phyloP scores from a whole-genome alignment of 2,888 invertebrate genomes.

The Nemapogon koenigi region DNA sequence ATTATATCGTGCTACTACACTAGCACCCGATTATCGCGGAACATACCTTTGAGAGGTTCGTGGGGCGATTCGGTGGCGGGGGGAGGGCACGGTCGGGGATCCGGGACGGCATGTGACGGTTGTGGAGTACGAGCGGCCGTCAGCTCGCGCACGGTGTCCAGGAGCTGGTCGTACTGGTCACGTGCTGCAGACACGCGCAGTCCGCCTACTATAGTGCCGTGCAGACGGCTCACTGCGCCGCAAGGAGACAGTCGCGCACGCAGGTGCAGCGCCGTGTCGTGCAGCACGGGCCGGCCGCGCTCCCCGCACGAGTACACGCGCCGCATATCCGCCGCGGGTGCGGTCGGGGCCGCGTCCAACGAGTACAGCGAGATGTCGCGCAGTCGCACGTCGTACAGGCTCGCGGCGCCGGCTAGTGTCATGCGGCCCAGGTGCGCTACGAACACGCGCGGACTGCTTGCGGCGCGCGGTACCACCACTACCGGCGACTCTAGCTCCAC shows the following conservation, averaged over 20 bases:
- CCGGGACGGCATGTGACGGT: background rate
- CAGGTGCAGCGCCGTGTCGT: conserved; percentile 85
- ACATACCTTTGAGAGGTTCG: too few relatives aligned
- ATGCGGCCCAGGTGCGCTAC: conserved; percentile 94
- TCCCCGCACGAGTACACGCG: conserved; percentile 75
- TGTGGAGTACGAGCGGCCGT: conserved; percentile 18
- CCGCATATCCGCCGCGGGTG: conserved; percentile 47
- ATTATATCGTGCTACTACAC: too few relatives aligned
- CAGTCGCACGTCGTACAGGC: conserved; percentile 71
- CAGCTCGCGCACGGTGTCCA: conserved; percentile 68
- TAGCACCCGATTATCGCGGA: too few relatives aligned
- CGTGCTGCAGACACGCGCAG: conserved; percentile 86
- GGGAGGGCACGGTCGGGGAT: too few relatives aligned
- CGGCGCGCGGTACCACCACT: conserved; percentile 82
- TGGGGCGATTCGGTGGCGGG: too few relatives aligned
- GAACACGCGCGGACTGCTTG: conserved; percentile 81
- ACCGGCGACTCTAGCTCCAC: conserved; percentile 91
- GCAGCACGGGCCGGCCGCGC: conserved; percentile 84
- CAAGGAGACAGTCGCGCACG: too few relatives aligned
- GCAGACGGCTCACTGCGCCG: conserved; percentile 52
- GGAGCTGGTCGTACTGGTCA: conserved; percentile 87
- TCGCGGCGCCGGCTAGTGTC: conserved; percentile 44
- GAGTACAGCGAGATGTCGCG: conserved; percentile 89
- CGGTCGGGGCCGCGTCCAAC: conserved; percentile 22
- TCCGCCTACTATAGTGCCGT: conserved; percentile 84